Evolutionary conservation across 2,113 vertebrate genomes (phyloP), one percentile per base, ranked within the genome.

Genomic region (Trematocara nigrifrons): DNA sequence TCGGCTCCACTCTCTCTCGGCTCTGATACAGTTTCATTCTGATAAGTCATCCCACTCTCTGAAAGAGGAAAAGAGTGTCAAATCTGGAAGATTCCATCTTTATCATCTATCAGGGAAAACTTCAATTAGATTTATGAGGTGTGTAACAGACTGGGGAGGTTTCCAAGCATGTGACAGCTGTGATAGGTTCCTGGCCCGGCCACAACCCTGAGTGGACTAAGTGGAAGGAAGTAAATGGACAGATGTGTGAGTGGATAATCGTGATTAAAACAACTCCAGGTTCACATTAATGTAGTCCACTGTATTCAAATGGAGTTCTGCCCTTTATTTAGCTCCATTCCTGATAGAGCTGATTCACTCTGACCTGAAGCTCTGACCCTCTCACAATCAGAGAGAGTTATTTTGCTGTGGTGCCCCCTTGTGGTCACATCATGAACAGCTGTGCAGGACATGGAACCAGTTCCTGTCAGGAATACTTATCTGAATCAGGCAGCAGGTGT

Each of bases 161-260:
- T 22, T 69, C 38, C 38, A 42, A n/a, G 35, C 64, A 11, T 16
- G 26, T 59, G 29, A 59, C 38, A 69, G 38, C n/a, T 42, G 35
- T 40, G 61, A 69, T 3, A 38, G 61, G 26, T 2, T 15, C 54
- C 22, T 2, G 20, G 5, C 33, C 0, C 2, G 0, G n/a, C 13
- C 7, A 40, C n/a, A 22, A 42, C 5, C 38, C 38, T 45, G 64
- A 71, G 40, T 12, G 20, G 61, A 42, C 3, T 42, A 15, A 69
- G 64, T 26, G 38, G 8, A 33, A 33, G 57, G 0, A 26, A 71
- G 20, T 26, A 42, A 2, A 45, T 6, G 12, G 7, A 71, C 13
- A 2, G 0, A 22, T 40, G 35, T 40, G n/a, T 16, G 20, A 47
- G 66, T 45, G 5, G 7, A 45, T 45, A 45, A 71, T 4, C 2